Evolutionary conservation across 2,888 invertebrate species (phyloP), one percentile per base, ranked within the genome.

Genomic region (Amblyjoppa proteus): DNA sequence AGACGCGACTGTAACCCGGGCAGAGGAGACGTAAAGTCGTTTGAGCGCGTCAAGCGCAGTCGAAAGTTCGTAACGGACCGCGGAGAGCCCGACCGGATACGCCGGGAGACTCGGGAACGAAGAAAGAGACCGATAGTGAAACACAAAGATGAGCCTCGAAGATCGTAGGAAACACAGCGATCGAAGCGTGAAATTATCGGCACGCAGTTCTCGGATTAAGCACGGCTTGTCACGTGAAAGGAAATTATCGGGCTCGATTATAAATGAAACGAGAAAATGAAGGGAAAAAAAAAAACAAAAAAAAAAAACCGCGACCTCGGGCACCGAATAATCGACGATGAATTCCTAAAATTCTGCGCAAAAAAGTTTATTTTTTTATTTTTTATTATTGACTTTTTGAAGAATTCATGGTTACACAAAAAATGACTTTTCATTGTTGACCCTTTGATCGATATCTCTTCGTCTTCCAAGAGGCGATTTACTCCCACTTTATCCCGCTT

Each of bases 161-260:
- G 53, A 68, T 49, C 66, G 49, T 51, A 82, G 77, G 49, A 79
- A 70, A 74, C 38, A 9, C 16, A 41, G 53, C 71, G 51, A 53
- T 20, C 74, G 74, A 75, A 69, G 80, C 78, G 56, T 87, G 77
- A 87, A 87, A 87, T 87, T 75, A 51, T 74, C 80, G 51, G 78
- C 80, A 76, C 70, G 71, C 75, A 75, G 56, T 58, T 51, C 20
- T 28, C 31, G 61, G 31, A 61, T 76, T 53, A 66, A 66, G 66
- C 53, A 76, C 28, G 25, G 76, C 68, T 41, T 68, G 68, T 53
- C 68, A 49, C 38, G 79, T 49, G 51, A 71, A 49, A 71, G 28
- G 28, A 20, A 20, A 79, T 71, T 4, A 16, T 56, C 20, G 31
- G 58, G n/a, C 28, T 31, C 28, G 25, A 76, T 68, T 78, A 61